Evolutionary conservation across 2,888 invertebrate species (phyloP), one percentile per base, ranked within the genome.

Genomic region (Caenorhabditis zanzibari): DNA sequence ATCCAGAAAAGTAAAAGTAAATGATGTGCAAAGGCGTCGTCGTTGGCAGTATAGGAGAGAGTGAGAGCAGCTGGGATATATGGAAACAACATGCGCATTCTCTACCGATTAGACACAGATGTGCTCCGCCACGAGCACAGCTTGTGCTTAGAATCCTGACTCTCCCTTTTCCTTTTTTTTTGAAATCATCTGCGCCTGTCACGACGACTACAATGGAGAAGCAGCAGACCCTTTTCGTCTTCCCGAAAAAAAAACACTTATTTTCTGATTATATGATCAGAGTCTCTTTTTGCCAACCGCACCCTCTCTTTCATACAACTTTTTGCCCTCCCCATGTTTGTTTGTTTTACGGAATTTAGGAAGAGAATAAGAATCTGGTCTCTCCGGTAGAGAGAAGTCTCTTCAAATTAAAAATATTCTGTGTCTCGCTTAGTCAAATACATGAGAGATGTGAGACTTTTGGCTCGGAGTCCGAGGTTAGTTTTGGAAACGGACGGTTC

Each of bases 31-130:
- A 71, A 77, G 63, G 71, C 61, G 52, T 38, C 61, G 52, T 38
- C 58, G 56, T 54, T 32, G 56, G 28, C n/a, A 58, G 24, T 14
- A 41, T 6, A 24, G 28, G 58, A 24, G 24, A 14, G 49, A 76
- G 77, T 77, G 47, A 47, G 49, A 82, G 82, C 82, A 82, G 82
- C 82, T 82, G 82, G 82, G 68, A 24, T 72, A 77, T 82, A 77
- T 77, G 77, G 73, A 73, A 82, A 82, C 72, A 82, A 82, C 76
- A 77, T 76, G 82, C 71, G 76, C 71, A 77, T 66, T 76, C 73
- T 47, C 81, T 72, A 82, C 82, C 82, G 82, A 82, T 82, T 82
- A 77, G 82, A 77, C 82, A 82, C 82, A 82, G 82, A 82, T 82
- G 82, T 82, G 82, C 71, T 64, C 71, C 77, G 32, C 61, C 68